Conservation (phyloP, 2,888 invertebrate species). For the Pycnomerus fuliginosus region DNA sequence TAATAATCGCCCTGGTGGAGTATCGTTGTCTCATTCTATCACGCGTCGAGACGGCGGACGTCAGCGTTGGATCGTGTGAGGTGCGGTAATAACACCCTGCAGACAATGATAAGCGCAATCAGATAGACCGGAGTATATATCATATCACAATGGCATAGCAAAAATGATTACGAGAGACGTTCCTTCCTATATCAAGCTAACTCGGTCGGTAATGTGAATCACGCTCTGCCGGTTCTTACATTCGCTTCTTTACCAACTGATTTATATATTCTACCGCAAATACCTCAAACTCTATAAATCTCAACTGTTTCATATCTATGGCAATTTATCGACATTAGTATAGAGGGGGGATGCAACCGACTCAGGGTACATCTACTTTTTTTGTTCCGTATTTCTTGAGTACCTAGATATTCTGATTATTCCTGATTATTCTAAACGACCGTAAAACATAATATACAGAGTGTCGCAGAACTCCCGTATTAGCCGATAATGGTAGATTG, state of each 20-base stretch:
- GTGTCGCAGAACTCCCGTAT: no score
- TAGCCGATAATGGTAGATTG: no score
- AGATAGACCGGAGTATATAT: slow-evolving; percentile 47
- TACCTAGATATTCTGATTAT: no score
- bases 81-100: slow-evolving; percentile 41
- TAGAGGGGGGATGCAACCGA: no score
- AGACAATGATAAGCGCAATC: slow-evolving; percentile 42
- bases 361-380: no score
- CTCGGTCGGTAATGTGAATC: slow-evolving; percentile 51
- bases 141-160: slow-evolving; percentile 53
- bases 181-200: slow-evolving; percentile 50
- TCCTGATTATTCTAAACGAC: no score
- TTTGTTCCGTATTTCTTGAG: no score
- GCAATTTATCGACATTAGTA: slow-evolving; percentile 23
- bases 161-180: slow-evolving; percentile 54
- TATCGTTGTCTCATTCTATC: slow-evolving; percentile 29
- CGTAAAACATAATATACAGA: no score
- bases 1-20: slow-evolving; percentile 29
- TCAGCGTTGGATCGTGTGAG: slow-evolving; percentile 29
- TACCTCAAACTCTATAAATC: slow-evolving; percentile 44
- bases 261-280: slow-evolving; percentile 49
- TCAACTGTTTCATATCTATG: slow-evolving; percentile 20
- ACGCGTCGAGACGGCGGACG: slow-evolving; percentile 22
- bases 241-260: slow-evolving; percentile 46
- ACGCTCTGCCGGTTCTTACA: slow-evolving; percentile 51